These are phyloP conservation scores for Drosophila burlai DNA, from an alignment of 1,140 invertebrate species.

Conservation along the genomic window DNA sequence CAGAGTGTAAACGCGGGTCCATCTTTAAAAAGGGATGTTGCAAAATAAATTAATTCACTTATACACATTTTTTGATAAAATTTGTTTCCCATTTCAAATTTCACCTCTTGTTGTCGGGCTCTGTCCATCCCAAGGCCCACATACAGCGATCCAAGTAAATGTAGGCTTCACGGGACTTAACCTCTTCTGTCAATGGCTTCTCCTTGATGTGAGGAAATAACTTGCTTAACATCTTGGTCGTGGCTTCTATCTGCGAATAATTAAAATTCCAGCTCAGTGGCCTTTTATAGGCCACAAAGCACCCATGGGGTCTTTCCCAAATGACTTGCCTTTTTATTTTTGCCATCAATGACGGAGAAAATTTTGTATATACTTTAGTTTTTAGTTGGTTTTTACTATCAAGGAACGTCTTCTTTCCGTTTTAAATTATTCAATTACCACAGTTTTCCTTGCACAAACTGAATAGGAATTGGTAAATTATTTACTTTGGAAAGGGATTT, in stretches of 20 bases:
- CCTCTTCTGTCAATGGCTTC: slow-evolving; percentile 1
- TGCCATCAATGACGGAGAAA: neutral
- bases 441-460: neutral
- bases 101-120: slow-evolving; percentile 4
- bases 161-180: slow-evolving; percentile 43
- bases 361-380: neutral
- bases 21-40: neutral
- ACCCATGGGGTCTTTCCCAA: slow-evolving; percentile 4
- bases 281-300: slow-evolving; percentile 14
- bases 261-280: too few relatives aligned
- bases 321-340: slow-evolving; percentile 1
- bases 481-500: neutral
- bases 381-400: neutral
- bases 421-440: neutral
- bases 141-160: slow-evolving; percentile 50
- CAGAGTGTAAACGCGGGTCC: neutral
- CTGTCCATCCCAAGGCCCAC: slow-evolving; percentile 45
- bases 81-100: too few relatives aligned
- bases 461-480: neutral
- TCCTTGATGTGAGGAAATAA: slow-evolving; percentile 32
- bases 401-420: too few relatives aligned
- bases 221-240: slow-evolving; percentile 46
- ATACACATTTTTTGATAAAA: too few relatives aligned
- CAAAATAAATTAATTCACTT: neutral
- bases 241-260: neutral